These are phyloP conservation scores for Anagrus nilaparvatae DNA, from an alignment of 1,140 invertebrate species.

Conservation along the genomic window DNA sequence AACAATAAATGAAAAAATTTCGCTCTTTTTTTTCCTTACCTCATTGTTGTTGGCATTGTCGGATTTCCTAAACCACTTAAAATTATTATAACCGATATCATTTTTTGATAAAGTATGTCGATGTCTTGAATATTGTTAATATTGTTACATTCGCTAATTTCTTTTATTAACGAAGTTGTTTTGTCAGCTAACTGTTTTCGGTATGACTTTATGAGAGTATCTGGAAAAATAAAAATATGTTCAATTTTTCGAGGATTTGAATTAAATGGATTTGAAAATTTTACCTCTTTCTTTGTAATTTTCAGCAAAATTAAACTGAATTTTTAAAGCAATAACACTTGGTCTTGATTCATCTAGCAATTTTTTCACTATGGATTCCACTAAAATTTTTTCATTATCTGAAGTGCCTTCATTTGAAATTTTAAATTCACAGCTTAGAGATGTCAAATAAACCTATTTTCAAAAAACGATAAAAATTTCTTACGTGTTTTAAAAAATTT, in stretches of 20 bases:
- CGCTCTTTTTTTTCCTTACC: slow-evolving; percentile 29
- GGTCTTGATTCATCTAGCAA: slow-evolving; percentile 29
- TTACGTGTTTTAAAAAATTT: not conserved
- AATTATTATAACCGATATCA: slow-evolving; percentile 50
- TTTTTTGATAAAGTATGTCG: slow-evolving; percentile 51
- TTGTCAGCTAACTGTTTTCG: slow-evolving; percentile 39
- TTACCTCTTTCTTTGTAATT: slow-evolving; percentile 51
- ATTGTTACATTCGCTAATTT: slow-evolving; percentile 45
- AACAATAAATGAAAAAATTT: not conserved
- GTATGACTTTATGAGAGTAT: slow-evolving; percentile 44
- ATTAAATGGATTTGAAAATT: not conserved
- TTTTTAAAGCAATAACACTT: slow-evolving; percentile 46
- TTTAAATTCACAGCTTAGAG: no score
- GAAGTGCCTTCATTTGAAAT: no score
- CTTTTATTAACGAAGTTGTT: slow-evolving; percentile 42
- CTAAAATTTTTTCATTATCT: no score
- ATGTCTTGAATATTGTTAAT: slow-evolving; percentile 35
- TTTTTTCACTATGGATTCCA: no score
- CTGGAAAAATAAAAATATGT: slow-evolving; percentile 18
- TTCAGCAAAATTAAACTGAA: slow-evolving; percentile 60
- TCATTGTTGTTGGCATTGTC: slow-evolving; percentile 38
- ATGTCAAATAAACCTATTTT: not conserved
- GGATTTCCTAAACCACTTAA: slow-evolving; percentile 55
- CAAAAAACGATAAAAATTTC: not conserved
- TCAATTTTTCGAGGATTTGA: not conserved